Base-by-base conservation (phyloP, 2,888 invertebrate species). In the Scaptodrosophila latifasciaeformis region DNA sequence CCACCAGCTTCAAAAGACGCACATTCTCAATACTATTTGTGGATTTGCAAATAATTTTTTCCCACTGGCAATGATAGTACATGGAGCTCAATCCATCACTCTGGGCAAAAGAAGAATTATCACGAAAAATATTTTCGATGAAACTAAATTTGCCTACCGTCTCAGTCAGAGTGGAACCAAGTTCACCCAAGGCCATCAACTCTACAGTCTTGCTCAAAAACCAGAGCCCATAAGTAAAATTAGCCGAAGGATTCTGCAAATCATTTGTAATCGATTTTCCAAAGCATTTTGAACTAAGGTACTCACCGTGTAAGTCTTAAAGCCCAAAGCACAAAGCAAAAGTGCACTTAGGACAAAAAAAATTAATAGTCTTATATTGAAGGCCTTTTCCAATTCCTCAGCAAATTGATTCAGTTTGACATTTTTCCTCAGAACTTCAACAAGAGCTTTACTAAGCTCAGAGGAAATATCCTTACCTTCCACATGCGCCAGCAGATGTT, bases 51-150 rank as follows among this genome's bases (percentile, higher is more conserved):
- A 83, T 40, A 1, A 77, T 55, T 18, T 49, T 35, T 40, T 83
- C 84, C 84, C 83, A 83, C 3, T 68, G 59, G 2, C 65, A 66
- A 1, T 68, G 63, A 27, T 84, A 83, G 52, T 81, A 83, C 69
- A 82, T 71, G 6, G 62, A 68, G 40, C 83, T 80, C 0, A 80
- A 48, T 2, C 59, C 47, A 39, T 83, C 61, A 1, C 80, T 78
- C 84, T 83, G 27, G 1, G 50, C 40, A 15, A 10, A 1, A 3
- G 31, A 15, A n/a, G 2, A 1, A 48, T n/a, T n/a, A n/a, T n/a
- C 3, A 1, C 5, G 4, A 12, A 5, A 10, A 39, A 5, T 17
- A 15, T 15, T 10, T 31, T 29, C n/a, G n/a, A n/a, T n/a, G n/a
- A n/a, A n/a, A n/a, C n/a, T n/a, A n/a, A n/a, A n/a, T n/a, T n/a